Evolutionary conservation across 1,140 invertebrate species (phyloP), one percentile per base, ranked within the genome.

Genomic region (Hycleus phaleratus): DNA sequence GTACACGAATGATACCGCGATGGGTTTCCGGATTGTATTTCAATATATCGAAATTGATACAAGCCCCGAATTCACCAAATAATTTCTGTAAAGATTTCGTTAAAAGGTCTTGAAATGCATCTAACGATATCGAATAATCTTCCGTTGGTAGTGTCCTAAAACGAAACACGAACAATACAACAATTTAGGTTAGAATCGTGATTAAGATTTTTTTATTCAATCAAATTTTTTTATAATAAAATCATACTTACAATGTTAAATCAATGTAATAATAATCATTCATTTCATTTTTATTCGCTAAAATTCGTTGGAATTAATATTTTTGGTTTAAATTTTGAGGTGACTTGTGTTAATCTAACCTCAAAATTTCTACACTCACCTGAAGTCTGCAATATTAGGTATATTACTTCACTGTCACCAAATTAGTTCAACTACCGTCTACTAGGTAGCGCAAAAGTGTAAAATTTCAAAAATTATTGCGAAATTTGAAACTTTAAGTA

Each of bases 51-150:
- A 86, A 67, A 10, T 65, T 67, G 26, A 75, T 71, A 49, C 76
- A 73, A 10, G 79, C 71, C 53, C 81, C 81, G 62, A 79, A 72
- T 71, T 80, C 80, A 2, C 84, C 84, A 67, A 85, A 82, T 18
- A 85, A 65, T 57, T 73, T 72, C 11, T 71, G 71, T 7, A 32
- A 32, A 4, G 32, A 32, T 32, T 7, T 32, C 7, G 7, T 32
- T 32, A 32, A 5, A 7, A 5, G 2, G 4, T 32, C 32, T 7
- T 32, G 32, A 44, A 85, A 73, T 56, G 71, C 79, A 0, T 74
- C 74, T 0, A 68, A 63, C 26, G 74, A 78, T 48, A 83, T 56
- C 43, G 70, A 67, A 5, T 65, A 61, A 18, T 72, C 62, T 10
- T 68, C 32, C 26, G 72, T 43, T 51, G 72, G 64, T 44, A 83